phyloP scores from a whole-genome alignment of 2,888 invertebrate genomes.

The Heliconius ethilla region DNA sequence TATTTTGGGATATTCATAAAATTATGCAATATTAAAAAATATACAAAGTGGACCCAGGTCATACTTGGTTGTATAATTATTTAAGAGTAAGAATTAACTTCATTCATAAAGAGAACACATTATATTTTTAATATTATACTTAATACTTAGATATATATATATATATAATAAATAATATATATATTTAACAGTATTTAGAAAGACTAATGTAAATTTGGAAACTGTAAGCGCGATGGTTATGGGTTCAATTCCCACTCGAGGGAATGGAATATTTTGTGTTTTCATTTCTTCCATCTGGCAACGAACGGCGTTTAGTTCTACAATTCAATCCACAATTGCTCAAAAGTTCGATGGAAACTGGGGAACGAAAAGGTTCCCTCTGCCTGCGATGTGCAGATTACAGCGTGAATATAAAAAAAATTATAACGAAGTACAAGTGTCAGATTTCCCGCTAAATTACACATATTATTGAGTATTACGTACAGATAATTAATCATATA shows the following conservation, averaged over 20 bases:
- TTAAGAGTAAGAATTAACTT: neutral
- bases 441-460: neutral
- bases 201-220: neutral
- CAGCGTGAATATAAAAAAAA: neutral
- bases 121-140: neutral
- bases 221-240: too few species aligned
- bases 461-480: neutral
- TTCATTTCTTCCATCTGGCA: too few species aligned
- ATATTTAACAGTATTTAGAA: neutral
- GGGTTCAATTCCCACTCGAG: too few species aligned
- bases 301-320: too few species aligned
- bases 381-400: too few species aligned
- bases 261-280: too few species aligned
- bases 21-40: slow-evolving; percentile 7
- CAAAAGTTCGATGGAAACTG: too few species aligned
- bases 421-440: neutral
- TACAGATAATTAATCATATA: neutral
- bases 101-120: neutral
- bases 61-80: neutral
- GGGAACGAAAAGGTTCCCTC: too few species aligned
- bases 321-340: too few species aligned
- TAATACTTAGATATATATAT: neutral
- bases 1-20: neutral
- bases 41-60: slow-evolving; percentile 8
- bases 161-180: neutral